These are phyloP conservation scores for Trichosurus vulpecula DNA, from an alignment of 2,797 vertebrate species.

Conservation along the genomic window DNA sequence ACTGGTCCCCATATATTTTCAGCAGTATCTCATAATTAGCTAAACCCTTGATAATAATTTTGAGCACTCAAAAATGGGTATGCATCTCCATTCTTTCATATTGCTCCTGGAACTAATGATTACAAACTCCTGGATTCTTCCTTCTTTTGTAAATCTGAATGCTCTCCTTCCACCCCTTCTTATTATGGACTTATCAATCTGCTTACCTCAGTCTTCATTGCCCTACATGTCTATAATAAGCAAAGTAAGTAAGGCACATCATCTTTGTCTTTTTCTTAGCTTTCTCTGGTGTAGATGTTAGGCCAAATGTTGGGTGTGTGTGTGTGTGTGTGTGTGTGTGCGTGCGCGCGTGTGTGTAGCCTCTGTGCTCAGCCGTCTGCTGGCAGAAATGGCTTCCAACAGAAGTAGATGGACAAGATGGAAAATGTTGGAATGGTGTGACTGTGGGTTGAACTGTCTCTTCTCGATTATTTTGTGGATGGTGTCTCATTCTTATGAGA, in stretches of 20 bases:
- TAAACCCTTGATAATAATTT: slow-evolving; percentile 61
- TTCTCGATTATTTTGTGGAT: neutral
- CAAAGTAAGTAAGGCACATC: neutral
- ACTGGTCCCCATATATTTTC: slow-evolving; percentile 45
- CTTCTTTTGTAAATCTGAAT: slow-evolving; percentile 40
- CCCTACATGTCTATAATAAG: neutral
- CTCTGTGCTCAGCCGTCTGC: neutral
- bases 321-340: neutral
- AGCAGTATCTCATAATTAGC: slow-evolving; percentile 54
- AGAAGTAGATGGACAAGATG: neutral
- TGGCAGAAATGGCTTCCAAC: neutral
- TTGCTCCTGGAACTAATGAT: neutral
- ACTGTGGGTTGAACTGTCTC: neutral
- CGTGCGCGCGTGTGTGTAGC: no score
- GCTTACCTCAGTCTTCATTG: slow-evolving; percentile 28
- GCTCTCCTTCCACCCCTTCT: neutral
- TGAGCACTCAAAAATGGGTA: neutral
- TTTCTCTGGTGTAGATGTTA: neutral
- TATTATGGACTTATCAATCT: slow-evolving; percentile 26
- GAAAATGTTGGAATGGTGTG: neutral
- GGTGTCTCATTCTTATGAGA: neutral
- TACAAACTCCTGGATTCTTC: slow-evolving; percentile 38
- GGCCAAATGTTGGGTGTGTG: neutral
- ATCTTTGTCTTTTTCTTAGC: neutral
- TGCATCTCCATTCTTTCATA: neutral